Percentiles rank a stretch among this genome's conserved stretches.
Conservation (phyloP, 2,113 vertebrate species). For the Orientallactaga bullata region DNA sequence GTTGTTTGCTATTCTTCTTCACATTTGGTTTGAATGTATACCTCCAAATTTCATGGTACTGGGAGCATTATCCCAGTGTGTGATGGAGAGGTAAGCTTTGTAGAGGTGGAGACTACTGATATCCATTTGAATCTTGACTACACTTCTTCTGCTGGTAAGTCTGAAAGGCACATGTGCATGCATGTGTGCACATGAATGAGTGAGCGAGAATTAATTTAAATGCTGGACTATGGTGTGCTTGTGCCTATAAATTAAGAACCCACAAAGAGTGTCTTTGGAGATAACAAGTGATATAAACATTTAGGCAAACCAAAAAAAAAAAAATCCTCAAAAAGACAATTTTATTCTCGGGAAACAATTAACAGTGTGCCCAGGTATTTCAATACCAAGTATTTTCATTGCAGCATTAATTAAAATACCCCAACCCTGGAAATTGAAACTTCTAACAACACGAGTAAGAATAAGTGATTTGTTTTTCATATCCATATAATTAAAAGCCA, state of each 20-base stretch:
- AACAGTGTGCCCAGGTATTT: neutral
- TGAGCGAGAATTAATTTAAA: neutral
- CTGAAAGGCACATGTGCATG: neutral
- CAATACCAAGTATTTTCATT: neutral
- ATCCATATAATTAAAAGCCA: neutral
- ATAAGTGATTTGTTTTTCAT: conserved; percentile 16
- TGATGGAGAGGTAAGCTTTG: too few species aligned
- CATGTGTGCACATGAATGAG: too few species aligned
- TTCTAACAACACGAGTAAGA: neutral
- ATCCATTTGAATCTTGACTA: neutral
- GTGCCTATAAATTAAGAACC: neutral
- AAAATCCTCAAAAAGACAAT: neutral
- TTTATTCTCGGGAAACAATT: conserved; percentile 27
- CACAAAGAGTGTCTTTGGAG: neutral
- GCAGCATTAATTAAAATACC: neutral
- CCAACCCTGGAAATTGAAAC: neutral
- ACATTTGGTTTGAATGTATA: neutral
- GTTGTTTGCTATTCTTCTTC: neutral
- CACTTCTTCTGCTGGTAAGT: neutral
- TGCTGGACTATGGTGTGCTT: too few species aligned
- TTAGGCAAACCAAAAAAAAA: neutral
- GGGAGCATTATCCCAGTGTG: neutral
- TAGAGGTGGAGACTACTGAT: neutral
- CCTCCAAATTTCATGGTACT: neutral
- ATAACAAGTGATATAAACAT: neutral